Base-by-base conservation (phyloP, 1,140 invertebrate species). In the Drosophila asahinai region DNA sequence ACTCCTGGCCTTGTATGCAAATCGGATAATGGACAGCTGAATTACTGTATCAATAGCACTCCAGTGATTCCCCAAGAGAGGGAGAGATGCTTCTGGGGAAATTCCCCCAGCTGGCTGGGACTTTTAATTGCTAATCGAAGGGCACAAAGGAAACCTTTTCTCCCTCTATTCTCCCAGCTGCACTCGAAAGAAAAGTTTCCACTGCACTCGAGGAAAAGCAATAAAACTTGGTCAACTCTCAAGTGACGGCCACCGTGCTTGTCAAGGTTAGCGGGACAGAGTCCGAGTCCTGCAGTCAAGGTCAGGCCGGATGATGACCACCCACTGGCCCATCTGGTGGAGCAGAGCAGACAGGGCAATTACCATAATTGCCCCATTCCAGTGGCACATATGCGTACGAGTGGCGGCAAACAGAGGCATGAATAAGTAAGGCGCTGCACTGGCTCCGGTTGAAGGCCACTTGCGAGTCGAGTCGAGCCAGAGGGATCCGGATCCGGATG, bases 141-240 rank as follows among this genome's bases (percentile, higher is more conserved):
- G 51, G 8, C 51, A 49, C 43, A 27, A 67, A 22, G 43, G 47
- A 25, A 22, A n/a, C 45, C 54, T n/a, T 7, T 12, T 3, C 19
- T 22, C n/a, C 55, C 17, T 7, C 45, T 42, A 8, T 8, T 58
- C 12, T 19, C 36, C 8, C 45, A 38, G 45, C 54, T n/a, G 54
- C 54, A 40, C 19, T 55, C 0, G 33, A 22, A 40, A 27, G 47
- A 33, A 73, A 73, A 73, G 54, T 72, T 73, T 73, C 54, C 54
- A 43, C 67, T 52, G 67, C 67, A 80, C 81, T 76, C 58, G 30
- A 81, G 17, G 70, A 30, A 65, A 84, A 30, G 59, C 65, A 81
- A 84, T 84, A 84, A 84, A 84, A 84, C 72, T 86, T 84, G 77
- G 62, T 70, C 77, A 77, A 86, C 81, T 84, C 75, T 71, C 77